Conservation (phyloP, 2,113 vertebrate species). For the Nyctibius bracteatus region DNA sequence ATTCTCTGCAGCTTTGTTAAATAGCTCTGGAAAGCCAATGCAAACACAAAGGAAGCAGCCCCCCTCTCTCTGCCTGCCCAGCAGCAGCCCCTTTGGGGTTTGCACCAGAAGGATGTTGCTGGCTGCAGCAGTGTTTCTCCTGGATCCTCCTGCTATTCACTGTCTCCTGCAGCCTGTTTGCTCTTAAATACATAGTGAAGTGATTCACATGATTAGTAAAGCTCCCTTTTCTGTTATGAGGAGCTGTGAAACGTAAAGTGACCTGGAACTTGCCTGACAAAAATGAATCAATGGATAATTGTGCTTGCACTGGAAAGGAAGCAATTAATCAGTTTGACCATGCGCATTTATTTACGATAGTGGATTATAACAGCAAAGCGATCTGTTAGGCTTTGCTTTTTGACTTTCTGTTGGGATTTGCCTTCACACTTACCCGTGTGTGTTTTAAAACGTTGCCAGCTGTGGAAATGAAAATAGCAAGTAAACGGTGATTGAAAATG, state of each 20-base stretch:
- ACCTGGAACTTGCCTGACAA: not conserved
- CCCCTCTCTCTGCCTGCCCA: not conserved
- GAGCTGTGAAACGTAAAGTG: not conserved
- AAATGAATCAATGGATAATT: not conserved
- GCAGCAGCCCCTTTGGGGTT: not conserved
- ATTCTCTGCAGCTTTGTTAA: not conserved
- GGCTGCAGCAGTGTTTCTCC: not conserved
- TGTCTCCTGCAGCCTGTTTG: not conserved
- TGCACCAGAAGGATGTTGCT: not conserved
- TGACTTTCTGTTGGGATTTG: not conserved
- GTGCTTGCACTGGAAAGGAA: not conserved
- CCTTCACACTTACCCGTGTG: not conserved
- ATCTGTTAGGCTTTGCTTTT: not conserved
- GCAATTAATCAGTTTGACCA: not conserved
- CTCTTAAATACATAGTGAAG: not conserved
- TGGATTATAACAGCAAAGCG: not conserved
- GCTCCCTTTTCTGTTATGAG: not conserved
- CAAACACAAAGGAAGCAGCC: not conserved
- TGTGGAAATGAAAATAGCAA: not conserved
- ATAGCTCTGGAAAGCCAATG: not conserved
- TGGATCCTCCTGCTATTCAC: not conserved
- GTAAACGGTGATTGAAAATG: not conserved
- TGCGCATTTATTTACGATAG: not conserved
- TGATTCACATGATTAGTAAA: not conserved
- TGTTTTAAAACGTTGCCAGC: not conserved